Conservation (phyloP, 2,113 vertebrate species). For the Gopherus flavomarginatus region DNA sequence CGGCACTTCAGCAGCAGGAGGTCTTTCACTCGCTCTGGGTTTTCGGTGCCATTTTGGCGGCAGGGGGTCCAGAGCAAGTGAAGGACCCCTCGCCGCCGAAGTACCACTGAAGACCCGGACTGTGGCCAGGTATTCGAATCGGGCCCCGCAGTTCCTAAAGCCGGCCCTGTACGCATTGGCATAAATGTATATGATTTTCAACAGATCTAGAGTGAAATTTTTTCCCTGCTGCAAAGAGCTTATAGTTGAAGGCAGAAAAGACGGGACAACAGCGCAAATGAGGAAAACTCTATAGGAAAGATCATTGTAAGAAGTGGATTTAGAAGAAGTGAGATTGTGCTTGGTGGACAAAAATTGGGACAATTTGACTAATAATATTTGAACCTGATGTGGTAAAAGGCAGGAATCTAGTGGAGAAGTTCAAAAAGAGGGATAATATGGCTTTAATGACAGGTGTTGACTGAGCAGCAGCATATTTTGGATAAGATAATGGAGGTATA, state of each 20-base stretch:
- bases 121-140: no score
- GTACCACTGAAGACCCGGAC: no score
- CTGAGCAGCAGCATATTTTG: neutral
- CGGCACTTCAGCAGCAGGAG: no score
- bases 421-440: neutral
- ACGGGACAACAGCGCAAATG: neutral
- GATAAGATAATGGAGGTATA: neutral
- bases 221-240: neutral
- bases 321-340: neutral
- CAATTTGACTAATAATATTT: neutral
- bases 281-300: neutral
- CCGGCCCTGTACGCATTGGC: neutral
- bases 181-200: neutral
- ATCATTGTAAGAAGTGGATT: neutral
- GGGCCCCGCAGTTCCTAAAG: no score
- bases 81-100: no score
- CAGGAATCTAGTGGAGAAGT: neutral
- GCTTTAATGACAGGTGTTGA: neutral
- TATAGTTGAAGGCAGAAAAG: neutral
- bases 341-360: neutral
- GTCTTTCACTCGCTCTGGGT: no score
- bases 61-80: no score
- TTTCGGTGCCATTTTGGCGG: no score
- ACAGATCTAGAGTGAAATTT: neutral
- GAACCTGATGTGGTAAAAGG: neutral